phyloP scores from a whole-genome alignment of 2,113 vertebrate genomes.

The Morphnarchus princeps region DNA sequence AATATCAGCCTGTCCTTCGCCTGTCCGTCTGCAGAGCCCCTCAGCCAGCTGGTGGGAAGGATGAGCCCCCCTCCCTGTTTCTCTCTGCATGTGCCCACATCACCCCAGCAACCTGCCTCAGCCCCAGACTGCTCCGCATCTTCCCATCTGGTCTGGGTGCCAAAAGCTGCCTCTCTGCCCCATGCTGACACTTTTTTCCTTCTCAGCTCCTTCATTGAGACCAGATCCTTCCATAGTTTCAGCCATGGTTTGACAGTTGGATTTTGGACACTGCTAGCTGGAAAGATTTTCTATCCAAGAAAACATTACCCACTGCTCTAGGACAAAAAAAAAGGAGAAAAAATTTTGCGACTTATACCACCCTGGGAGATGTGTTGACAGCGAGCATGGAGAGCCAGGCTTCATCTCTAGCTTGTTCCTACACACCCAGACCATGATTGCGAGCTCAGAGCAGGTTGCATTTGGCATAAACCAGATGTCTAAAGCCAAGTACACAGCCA shows the following conservation, averaged over 20 bases:
- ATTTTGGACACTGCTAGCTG: neutral
- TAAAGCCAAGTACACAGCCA: neutral
- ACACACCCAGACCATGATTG: neutral
- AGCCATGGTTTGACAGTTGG: neutral
- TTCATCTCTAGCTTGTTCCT: neutral
- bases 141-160: neutral
- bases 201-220: neutral
- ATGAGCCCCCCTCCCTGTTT: neutral
- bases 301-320: neutral
- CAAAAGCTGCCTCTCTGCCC: neutral
- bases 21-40: neutral
- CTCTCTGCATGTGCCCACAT: neutral
- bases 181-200: neutral
- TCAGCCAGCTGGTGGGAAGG: neutral
- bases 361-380: neutral
- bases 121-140: neutral
- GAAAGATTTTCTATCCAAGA: neutral
- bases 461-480: neutral
- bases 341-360: neutral
- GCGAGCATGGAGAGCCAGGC: neutral
- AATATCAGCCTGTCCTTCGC: neutral
- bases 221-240: neutral
- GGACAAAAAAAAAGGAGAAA: neutral
- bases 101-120: fast-evolving
- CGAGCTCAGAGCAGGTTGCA: neutral